Evolutionary conservation across 2,888 invertebrate species (phyloP).

Genomic region (Rhagonycha lutea): DNA sequence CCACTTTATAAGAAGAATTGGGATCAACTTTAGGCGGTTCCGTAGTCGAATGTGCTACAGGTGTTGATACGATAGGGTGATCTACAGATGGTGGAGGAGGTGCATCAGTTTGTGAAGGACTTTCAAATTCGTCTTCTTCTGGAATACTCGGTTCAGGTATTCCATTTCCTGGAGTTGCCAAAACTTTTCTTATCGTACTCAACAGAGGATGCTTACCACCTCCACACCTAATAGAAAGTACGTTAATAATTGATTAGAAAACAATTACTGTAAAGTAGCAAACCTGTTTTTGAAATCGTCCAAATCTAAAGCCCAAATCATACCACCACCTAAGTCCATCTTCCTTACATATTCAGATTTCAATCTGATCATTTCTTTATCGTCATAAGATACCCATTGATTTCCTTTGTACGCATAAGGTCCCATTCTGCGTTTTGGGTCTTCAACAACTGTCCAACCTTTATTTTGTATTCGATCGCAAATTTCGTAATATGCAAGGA

Average conservation of each 20-base stretch:
- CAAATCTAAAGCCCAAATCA: conserved; percentile 90
- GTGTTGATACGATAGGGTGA: conserved; percentile 27
- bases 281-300: conserved; percentile 76
- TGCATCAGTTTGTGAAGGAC: conserved; percentile 7
- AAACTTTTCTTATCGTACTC: conserved; percentile 73
- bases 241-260: background rate
- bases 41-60: conserved; percentile 29
- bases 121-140: conserved; percentile 23
- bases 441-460: conserved; percentile 82
- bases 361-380: conserved; percentile 74
- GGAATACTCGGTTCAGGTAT: conserved; percentile 33
- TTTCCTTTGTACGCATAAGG: conserved; percentile 86
- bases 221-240: conserved; percentile 63
- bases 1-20: conserved; percentile 68
- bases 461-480: conserved; percentile 78
- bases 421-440: conserved; percentile 78
- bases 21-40: conserved; percentile 39
- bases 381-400: conserved; percentile 93
- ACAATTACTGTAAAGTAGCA: background rate
- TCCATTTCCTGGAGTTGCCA: conserved; percentile 59
- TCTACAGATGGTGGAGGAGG: conserved; percentile 12
- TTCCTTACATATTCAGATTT: conserved; percentile 81
- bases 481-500: conserved; percentile 89
- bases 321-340: conserved; percentile 81
- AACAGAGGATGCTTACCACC: conserved; percentile 81